Conservation (phyloP, 2,888 invertebrate genomes). For the Chaetogeoica ovagalla region DNA sequence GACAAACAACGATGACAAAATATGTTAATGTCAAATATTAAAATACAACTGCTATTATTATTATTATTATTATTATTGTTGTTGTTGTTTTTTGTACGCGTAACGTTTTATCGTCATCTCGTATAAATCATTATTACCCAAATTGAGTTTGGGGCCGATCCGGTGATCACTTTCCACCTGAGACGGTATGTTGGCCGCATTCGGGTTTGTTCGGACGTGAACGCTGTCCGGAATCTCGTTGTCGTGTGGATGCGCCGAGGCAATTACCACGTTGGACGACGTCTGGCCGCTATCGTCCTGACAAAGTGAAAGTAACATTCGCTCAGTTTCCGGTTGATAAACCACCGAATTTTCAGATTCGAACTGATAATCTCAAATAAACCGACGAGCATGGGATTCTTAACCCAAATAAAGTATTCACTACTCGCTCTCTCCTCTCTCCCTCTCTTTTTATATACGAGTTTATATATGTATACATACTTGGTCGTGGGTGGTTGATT, state of each 20-base stretch:
- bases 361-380: slow-evolving; percentile 31
- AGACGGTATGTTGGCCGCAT: slow-evolving; percentile 64
- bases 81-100: background rate
- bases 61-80: too few relatives aligned
- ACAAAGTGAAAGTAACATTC: slow-evolving; percentile 39
- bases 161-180: slow-evolving; percentile 58
- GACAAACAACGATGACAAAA: background rate
- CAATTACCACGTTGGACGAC: slow-evolving; percentile 60
- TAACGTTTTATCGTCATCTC: background rate
- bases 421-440: background rate
- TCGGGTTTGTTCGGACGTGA: slow-evolving; percentile 59
- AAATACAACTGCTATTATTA: too few relatives aligned
- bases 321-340: slow-evolving; percentile 38
- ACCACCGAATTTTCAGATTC: slow-evolving; percentile 27
- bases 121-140: slow-evolving; percentile 49
- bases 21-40: background rate
- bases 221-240: slow-evolving; percentile 69
- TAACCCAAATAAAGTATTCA: slow-evolving; percentile 11
- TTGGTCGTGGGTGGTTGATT: slow-evolving; percentile 23
- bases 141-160: slow-evolving; percentile 69
- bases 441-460: background rate
- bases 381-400: slow-evolving; percentile 2
- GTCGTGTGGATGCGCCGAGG: slow-evolving; percentile 72
- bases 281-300: slow-evolving; percentile 50
- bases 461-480: slow-evolving; percentile 8